phyloP scores from a whole-genome alignment of 64 coral and sea anemone species.

The Pachyseris speciosa region DNA sequence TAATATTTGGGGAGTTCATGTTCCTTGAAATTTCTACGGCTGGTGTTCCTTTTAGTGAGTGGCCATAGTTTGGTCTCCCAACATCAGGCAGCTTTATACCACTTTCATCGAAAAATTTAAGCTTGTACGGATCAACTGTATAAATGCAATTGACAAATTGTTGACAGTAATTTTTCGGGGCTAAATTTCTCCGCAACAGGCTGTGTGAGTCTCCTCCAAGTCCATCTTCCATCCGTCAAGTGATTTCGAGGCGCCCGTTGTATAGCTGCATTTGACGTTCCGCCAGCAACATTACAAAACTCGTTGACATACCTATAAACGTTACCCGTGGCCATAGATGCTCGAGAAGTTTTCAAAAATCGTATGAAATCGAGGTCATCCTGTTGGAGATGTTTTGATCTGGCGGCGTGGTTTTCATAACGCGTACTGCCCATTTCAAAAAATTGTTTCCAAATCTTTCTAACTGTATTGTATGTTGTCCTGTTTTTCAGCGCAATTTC shows the following conservation, averaged over 20 bases:
- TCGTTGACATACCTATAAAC: conserved; percentile 28
- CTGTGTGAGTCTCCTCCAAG: conserved; percentile 42
- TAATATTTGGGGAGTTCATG: conserved; percentile 42
- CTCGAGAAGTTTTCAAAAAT: conserved; percentile 26
- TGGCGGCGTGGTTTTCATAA: neutral
- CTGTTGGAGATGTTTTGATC: conserved; percentile 30
- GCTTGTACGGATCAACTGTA: neutral
- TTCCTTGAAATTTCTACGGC: neutral
- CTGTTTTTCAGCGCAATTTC: conserved; percentile 31
- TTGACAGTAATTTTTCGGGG: conserved; percentile 36
- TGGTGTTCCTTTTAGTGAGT: conserved; percentile 24
- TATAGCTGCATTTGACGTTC: conserved; percentile 4
- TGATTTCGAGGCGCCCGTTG: neutral
- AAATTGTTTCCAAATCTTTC: conserved; percentile 28
- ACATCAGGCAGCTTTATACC: conserved; percentile 40
- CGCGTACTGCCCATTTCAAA: neutral
- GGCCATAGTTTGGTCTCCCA: neutral
- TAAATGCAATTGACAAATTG: conserved; percentile 48
- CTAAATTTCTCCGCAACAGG: conserved; percentile 42
- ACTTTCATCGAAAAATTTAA: conserved; percentile 41
- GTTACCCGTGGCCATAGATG: conserved; percentile 33
- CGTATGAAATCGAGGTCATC: conserved; percentile 41
- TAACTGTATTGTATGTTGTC: conserved; percentile 25
- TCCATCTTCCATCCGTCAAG: conserved; percentile 27
- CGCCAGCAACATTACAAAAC: conserved; percentile 16